These are phyloP conservation scores for Cheilosia vulpina DNA, from an alignment of 2,888 invertebrate genomes.

Conservation along the genomic window DNA sequence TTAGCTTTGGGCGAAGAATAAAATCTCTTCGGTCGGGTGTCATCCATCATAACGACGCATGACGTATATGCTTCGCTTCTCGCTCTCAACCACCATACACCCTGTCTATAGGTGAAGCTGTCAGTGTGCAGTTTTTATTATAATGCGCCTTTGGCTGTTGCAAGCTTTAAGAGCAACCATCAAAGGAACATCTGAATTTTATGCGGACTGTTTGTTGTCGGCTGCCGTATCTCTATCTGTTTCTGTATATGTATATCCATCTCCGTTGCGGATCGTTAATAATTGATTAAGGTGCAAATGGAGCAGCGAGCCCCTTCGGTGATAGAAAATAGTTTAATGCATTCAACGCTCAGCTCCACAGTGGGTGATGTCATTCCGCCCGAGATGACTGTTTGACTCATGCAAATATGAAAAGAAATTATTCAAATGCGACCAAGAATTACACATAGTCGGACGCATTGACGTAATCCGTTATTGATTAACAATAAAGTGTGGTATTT, in stretches of 20 bases:
- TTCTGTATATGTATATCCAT: slow-evolving; percentile 20
- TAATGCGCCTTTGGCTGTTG: slow-evolving; percentile 40
- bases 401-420: slow-evolving; percentile 13
- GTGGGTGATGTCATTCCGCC: slow-evolving; percentile 58
- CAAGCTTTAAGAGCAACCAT: slow-evolving; percentile 36
- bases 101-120: background rate
- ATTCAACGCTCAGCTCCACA: background rate
- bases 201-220: slow-evolving; percentile 43
- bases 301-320: slow-evolving; percentile 57
- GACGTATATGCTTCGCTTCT: slow-evolving; percentile 53
- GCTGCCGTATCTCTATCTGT: slow-evolving; percentile 6
- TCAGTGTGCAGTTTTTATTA: slow-evolving; percentile 28
- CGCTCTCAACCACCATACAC: background rate
- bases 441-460: background rate
- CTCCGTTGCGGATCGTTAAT: slow-evolving; percentile 71
- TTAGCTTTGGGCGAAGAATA: slow-evolving; percentile 69
- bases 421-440: slow-evolving; percentile 6
- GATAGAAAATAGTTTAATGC: slow-evolving; percentile 50
- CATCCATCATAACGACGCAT: slow-evolving; percentile 73
- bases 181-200: slow-evolving; percentile 55
- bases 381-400: slow-evolving; percentile 1
- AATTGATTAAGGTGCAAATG: slow-evolving; percentile 75
- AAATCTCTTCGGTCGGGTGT: slow-evolving; percentile 44
- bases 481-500: slow-evolving; percentile 54
- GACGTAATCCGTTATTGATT: slow-evolving; percentile 57